These are phyloP conservation scores for Neuroscelio doddi DNA, from an alignment of 2,888 invertebrate species.

Conservation along the genomic window DNA sequence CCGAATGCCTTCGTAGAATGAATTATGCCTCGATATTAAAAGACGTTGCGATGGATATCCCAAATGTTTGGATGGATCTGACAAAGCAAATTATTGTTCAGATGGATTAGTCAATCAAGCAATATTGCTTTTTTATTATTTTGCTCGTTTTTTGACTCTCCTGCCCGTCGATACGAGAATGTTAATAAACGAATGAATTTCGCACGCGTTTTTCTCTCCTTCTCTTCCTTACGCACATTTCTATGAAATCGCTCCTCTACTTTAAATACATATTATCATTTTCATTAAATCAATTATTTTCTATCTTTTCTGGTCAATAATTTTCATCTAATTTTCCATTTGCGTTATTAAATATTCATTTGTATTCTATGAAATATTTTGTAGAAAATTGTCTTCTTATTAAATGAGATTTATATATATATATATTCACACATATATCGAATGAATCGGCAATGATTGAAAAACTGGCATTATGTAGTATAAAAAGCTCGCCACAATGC, in stretches of 20 bases:
- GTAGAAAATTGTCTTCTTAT: no score
- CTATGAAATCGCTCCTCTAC: no score
- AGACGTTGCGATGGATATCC: slow-evolving; percentile 76
- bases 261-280: no score
- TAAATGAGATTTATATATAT: no score
- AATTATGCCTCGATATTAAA: slow-evolving; percentile 74
- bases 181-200: slow-evolving; percentile 9
- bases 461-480: slow-evolving; percentile 5
- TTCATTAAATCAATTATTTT: no score
- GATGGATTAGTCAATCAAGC: slow-evolving; percentile 37
- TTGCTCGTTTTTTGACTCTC: slow-evolving; percentile 12
- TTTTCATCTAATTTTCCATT: no score
- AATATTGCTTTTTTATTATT: slow-evolving; percentile 39
- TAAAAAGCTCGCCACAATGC: background rate
- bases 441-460: background rate
- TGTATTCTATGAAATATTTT: no score
- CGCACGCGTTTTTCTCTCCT: slow-evolving; percentile 1
- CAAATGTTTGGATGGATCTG: slow-evolving; percentile 76
- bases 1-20: no score
- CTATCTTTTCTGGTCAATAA: no score
- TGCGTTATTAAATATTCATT: no score
- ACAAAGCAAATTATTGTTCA: slow-evolving; percentile 74
- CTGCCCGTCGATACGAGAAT: slow-evolving; percentile 19
- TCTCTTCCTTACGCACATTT: no score
- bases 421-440: background rate